A percentile compares a stretch with the other conserved stretches of the same genome.
These are phyloP conservation scores for Latrodectus geometricus DNA, from an alignment of 1,140 invertebrate genomes.

Conservation along the genomic window DNA sequence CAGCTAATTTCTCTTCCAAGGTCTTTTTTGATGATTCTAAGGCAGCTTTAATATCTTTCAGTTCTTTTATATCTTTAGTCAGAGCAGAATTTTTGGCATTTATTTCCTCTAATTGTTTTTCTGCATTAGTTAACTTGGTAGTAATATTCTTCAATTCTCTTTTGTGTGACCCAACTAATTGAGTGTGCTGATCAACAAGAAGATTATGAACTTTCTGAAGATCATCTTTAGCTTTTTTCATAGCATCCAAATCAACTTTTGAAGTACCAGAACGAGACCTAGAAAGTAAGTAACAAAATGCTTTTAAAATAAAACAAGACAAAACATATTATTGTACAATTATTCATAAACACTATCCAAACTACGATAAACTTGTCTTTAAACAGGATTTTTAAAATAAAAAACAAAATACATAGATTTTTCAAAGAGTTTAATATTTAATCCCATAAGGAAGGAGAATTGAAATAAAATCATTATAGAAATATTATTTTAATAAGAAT, in stretches of 20 bases:
- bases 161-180: slow-evolving; percentile 29
- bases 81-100: slow-evolving; percentile 19
- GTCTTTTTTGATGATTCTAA: slow-evolving; percentile 23
- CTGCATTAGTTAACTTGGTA: slow-evolving; percentile 2
- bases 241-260: slow-evolving; percentile 20
- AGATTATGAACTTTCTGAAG: slow-evolving; percentile 36
- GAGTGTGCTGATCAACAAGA: slow-evolving; percentile 40
- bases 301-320: background rate
- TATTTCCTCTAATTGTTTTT: slow-evolving; percentile 29
- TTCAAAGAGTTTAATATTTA: no score
- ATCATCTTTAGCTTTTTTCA: slow-evolving; percentile 53
- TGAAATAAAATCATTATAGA: no score
- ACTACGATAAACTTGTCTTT: background rate
- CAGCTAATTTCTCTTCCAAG: slow-evolving; percentile 31
- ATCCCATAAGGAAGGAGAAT: no score
- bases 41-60: slow-evolving; percentile 9
- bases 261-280: slow-evolving; percentile 26
- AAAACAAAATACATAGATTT: no score
- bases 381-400: no score
- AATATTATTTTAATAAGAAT: no score
- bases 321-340: background rate
- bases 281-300: slow-evolving; percentile 1
- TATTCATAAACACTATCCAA: background rate
- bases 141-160: slow-evolving; percentile 28
- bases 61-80: slow-evolving; percentile 14